Percentiles rank a stretch among this genome's conserved stretches.
Conservation (phyloP, 2,113 vertebrate species). For the Clarias gariepinus region DNA sequence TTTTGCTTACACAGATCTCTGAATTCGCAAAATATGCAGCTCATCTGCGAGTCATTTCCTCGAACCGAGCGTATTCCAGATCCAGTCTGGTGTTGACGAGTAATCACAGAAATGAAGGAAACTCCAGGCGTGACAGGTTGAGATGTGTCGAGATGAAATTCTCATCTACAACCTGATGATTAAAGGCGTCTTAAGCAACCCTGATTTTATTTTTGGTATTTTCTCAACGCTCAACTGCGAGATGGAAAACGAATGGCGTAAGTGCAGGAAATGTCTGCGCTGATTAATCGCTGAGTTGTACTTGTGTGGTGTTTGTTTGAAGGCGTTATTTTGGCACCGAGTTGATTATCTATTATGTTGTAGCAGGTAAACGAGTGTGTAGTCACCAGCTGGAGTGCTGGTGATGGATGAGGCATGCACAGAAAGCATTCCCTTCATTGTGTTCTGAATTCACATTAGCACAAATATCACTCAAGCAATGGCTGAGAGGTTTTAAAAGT, state of each 20-base stretch:
- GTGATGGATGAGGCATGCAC: background rate
- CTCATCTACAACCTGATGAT: background rate
- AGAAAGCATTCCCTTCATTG: background rate
- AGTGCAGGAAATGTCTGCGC: background rate
- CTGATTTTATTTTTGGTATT: background rate
- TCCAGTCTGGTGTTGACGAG: background rate
- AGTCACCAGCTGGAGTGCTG: background rate
- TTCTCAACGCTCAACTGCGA: background rate
- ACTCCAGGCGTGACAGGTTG: background rate
- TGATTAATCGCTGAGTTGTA: background rate
- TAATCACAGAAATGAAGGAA: background rate
- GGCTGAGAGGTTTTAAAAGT: background rate
- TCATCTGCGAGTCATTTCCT: conserved; percentile 26
- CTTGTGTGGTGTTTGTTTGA: conserved; percentile 6
- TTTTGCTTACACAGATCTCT: background rate
- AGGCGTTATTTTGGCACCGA: background rate
- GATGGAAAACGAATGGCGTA: background rate
- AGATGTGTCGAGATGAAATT: background rate
- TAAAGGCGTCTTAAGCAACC: background rate
- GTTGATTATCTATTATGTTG: conserved; percentile 14
- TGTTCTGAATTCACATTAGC: background rate
- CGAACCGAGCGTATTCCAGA: background rate
- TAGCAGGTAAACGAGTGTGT: background rate
- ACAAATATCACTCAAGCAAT: background rate
- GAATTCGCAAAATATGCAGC: background rate